Evolutionary conservation across 2,797 vertebrate genomes (phyloP), one percentile per base, ranked within the genome.

Genomic region (Discoglossus pictus): DNA sequence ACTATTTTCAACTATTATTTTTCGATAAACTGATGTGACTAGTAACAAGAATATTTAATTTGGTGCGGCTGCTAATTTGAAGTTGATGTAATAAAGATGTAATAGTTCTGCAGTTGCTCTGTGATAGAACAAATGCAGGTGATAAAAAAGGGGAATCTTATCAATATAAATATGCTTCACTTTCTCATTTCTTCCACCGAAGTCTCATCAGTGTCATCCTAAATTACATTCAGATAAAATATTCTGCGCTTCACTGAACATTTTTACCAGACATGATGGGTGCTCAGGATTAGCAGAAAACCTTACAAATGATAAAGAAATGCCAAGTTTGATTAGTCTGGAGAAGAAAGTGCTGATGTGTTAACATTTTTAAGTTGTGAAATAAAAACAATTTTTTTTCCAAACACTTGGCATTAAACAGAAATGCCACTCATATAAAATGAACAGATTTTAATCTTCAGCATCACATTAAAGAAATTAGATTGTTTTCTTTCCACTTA

Each of bases 221-320:
- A 69, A 68, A 69, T 69, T 54, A 61, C 58, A 62, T 62, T 53
- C 40, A 46, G 42, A 69, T 69, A 61, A 69, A 61, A 61, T 61
- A 69, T 69, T 69, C 58, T 31, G 15, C 46, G 66, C 66, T 69
- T 48, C 58, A 39, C 56, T 47, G 39, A 69, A 61, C 66, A 48
- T 20, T 62, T 69, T 48, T 48, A 46, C 58, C 40, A 50, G 46
- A 59, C 23, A 35, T 62, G 66, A 67, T 67, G 59, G 65, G 64
- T 66, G 43, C 27, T 25, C 20, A 46, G 65, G 58, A 69, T 69
- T 54, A 61, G 31, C 61, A 50, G 58, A 54, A 61, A 53, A 69
- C 54, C 48, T 36, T 55, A 61, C 27, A 69, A 69, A 54, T 69
- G 66, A 69, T 69, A 69, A 61, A 69, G 66, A 69, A 69, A 69